These are phyloP conservation scores for Timema podura DNA, from an alignment of 2,888 invertebrate genomes.

Conservation along the genomic window DNA sequence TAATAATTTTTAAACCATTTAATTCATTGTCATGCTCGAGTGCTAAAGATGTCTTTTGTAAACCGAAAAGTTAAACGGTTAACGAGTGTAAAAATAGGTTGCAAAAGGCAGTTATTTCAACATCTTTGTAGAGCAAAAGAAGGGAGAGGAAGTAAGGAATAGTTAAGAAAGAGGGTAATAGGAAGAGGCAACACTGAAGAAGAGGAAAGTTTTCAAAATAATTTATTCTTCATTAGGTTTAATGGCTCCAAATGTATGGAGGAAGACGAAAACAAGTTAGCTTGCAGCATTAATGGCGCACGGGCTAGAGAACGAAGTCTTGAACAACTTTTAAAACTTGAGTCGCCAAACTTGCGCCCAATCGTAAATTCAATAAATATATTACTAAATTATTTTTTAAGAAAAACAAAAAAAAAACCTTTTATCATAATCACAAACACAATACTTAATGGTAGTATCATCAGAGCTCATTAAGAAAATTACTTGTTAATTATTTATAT, in stretches of 20 bases:
- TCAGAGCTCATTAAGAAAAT: too few relatives aligned
- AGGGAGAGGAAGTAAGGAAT: neutral
- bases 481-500: too few relatives aligned
- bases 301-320: too few relatives aligned
- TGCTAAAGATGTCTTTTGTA: conserved; percentile 5
- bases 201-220: conserved; percentile 1
- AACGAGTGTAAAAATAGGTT: neutral
- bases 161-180: neutral
- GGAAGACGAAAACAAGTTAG: conserved; percentile 6
- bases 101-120: neutral
- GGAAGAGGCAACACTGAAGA: neutral
- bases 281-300: too few relatives aligned
- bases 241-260: conserved; percentile 11
- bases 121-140: neutral
- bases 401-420: too few relatives aligned
- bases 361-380: too few relatives aligned
- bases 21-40: neutral
- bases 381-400: too few relatives aligned
- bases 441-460: too few relatives aligned
- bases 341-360: too few relatives aligned
- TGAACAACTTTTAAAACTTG: too few relatives aligned
- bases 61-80: conserved; percentile 6
- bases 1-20: too few relatives aligned
- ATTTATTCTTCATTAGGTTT: conserved; percentile 17
- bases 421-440: too few relatives aligned